Percentiles rank a stretch among this genome's conserved stretches.
These are phyloP conservation scores for Myotis lucifugus DNA, from an alignment of 2,113 vertebrate genomes.

Conservation along the genomic window DNA sequence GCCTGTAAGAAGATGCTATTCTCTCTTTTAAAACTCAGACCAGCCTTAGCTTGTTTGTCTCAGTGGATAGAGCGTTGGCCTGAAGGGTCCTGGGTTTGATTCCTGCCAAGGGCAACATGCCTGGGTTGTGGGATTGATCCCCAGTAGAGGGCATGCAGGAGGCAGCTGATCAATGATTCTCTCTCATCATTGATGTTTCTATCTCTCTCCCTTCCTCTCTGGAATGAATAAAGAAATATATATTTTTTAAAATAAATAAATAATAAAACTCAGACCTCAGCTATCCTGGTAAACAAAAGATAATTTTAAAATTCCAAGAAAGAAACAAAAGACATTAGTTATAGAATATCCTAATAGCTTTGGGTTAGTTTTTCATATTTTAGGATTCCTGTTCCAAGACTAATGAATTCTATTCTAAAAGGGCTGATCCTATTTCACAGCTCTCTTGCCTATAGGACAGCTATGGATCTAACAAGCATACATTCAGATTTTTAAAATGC, in stretches of 20 bases:
- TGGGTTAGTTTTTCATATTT: background rate
- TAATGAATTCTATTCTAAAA: constrained; percentile 38
- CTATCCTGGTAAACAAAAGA: background rate
- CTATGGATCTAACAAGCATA: background rate
- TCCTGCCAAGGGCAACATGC: background rate
- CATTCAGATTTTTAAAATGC: background rate
- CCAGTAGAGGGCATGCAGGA: background rate
- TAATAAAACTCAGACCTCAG: background rate
- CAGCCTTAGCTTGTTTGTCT: background rate
- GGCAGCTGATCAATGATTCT: too few relatives aligned
- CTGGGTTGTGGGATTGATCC: background rate
- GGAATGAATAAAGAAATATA: too few relatives aligned
- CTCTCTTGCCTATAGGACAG: background rate
- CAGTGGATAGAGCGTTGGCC: background rate
- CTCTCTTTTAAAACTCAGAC: background rate
- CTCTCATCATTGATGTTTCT: too few relatives aligned
- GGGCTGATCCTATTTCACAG: background rate
- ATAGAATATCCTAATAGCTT: background rate
- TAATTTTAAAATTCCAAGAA: background rate
- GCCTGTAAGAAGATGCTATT: background rate
- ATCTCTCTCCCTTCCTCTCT: too few relatives aligned
- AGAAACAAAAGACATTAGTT: background rate
- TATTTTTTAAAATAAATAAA: background rate
- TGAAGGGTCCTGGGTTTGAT: background rate
- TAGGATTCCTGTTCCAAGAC: background rate